Conservation (phyloP, 2,888 invertebrate species). For the Eupithecia insigniata region DNA sequence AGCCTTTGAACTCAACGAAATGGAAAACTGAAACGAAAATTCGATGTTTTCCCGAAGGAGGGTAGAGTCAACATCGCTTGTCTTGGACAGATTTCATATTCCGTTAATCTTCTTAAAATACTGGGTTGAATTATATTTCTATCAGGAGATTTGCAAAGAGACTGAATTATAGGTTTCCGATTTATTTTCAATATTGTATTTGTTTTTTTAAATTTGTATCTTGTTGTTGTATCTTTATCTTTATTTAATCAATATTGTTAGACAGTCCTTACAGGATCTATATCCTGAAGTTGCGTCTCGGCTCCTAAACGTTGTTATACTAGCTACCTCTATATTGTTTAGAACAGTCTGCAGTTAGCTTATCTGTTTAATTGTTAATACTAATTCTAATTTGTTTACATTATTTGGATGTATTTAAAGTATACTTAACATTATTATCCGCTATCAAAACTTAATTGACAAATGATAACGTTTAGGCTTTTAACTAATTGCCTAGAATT, state of each 20-base stretch:
- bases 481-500: slow-evolving; percentile 15
- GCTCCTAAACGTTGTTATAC: neutral
- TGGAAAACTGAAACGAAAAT: slow-evolving; percentile 29
- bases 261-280: neutral
- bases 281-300: neutral
- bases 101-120: slow-evolving; percentile 32
- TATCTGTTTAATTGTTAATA: neutral
- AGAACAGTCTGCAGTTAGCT: neutral
- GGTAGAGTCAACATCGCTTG: slow-evolving; percentile 32
- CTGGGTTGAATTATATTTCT: neutral
- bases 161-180: neutral
- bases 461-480: neutral
- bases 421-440: neutral
- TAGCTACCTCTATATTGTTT: neutral
- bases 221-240: no score
- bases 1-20: slow-evolving; percentile 21
- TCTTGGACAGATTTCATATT: slow-evolving; percentile 33
- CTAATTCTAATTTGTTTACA: neutral
- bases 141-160: neutral
- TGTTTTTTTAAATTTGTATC: no score
- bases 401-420: neutral
- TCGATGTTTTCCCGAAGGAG: slow-evolving; percentile 31
- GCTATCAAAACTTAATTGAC: neutral
- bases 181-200: no score
- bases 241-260: neutral